phyloP scores from a whole-genome alignment of 2,113 vertebrate genomes.

The Malurus cyaneus region DNA sequence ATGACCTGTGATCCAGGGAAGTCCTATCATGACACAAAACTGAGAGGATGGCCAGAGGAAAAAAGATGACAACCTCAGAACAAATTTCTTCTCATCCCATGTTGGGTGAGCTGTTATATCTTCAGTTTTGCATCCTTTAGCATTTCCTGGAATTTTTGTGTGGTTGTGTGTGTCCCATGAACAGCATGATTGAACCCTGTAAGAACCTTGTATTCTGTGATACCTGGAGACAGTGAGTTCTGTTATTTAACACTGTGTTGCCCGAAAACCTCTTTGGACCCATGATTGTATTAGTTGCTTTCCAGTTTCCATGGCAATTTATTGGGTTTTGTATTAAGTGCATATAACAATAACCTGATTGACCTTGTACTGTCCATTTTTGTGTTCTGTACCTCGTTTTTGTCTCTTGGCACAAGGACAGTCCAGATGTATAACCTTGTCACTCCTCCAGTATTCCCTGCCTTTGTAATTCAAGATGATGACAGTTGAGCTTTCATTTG shows the following conservation, averaged over 20 bases:
- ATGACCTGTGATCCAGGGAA: background rate
- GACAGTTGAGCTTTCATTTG: background rate
- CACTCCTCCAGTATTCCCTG: background rate
- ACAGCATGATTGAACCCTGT: fast-evolving
- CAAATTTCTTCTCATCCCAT: background rate
- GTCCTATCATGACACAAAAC: background rate
- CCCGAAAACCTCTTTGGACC: background rate
- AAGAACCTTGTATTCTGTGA: background rate
- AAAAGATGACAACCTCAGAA: background rate
- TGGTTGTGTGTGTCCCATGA: background rate
- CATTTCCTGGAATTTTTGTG: background rate
- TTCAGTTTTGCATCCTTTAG: background rate
- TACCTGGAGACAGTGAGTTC: background rate
- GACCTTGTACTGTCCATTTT: background rate
- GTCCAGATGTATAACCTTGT: background rate
- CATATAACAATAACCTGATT: fast-evolving
- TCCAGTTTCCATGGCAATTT: background rate
- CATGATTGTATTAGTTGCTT: background rate
- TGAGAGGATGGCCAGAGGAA: background rate
- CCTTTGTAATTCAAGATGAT: background rate
- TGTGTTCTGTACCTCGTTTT: background rate
- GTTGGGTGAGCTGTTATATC: background rate
- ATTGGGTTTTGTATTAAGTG: background rate
- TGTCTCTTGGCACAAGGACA: background rate
- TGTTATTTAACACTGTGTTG: background rate